phyloP scores from a whole-genome alignment of 2,888 invertebrate species.

The Entomobrya proxima region DNA sequence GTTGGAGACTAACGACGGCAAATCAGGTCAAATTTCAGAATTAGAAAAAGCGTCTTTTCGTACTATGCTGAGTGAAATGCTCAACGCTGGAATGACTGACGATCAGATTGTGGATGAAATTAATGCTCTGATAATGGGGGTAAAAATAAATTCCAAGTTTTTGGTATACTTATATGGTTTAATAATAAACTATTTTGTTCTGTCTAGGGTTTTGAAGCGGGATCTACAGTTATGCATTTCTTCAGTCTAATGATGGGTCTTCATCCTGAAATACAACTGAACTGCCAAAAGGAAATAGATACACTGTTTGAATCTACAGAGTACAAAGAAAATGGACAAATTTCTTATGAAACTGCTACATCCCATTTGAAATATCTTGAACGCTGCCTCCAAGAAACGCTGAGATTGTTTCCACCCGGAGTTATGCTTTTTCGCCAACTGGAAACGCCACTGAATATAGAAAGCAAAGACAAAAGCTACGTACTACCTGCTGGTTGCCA shows the following conservation, averaged over 20 bases:
- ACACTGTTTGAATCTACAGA: not conserved
- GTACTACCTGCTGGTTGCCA: not conserved
- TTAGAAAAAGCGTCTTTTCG: no score
- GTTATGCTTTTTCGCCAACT: not conserved
- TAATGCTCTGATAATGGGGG: no score
- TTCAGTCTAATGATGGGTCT: constrained; percentile 30
- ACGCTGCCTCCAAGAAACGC: constrained; percentile 33
- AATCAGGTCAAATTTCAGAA: no score
- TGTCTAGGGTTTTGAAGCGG: constrained; percentile 50
- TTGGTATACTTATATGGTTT: no score
- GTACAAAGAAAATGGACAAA: not conserved
- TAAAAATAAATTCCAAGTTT: no score
- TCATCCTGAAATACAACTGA: constrained; percentile 20
- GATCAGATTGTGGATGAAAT: no score
- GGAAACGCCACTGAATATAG: no score
- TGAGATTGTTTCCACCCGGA: constrained; percentile 20
- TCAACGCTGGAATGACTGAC: no score
- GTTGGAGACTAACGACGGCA: no score
- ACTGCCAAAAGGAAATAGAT: constrained; percentile 35
- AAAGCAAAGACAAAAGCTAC: no score
- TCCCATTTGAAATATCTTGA: constrained; percentile 34
- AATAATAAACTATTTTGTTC: no score
- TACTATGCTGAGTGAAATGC: no score
- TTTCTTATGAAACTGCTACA: not conserved
- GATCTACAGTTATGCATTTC: constrained; percentile 6